Conservation (phyloP, 2,797 vertebrate genomes). For the Sphaeramia orbicularis region DNA sequence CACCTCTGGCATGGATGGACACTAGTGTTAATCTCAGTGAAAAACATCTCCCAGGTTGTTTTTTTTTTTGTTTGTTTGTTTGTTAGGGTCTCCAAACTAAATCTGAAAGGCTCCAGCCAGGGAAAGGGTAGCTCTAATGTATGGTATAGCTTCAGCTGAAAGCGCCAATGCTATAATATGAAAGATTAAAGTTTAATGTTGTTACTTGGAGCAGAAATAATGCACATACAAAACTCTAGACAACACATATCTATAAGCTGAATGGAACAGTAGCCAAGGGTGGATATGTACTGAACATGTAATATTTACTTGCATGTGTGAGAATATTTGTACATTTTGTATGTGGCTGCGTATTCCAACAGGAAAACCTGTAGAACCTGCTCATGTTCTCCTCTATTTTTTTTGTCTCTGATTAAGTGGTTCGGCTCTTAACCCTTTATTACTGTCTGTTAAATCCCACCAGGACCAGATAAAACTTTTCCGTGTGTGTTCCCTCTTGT, state of each 20-base stretch:
- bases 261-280: not conserved
- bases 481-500: constrained; percentile 2
- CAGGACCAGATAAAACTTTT: constrained; percentile 40
- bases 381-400: too few species aligned
- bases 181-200: not conserved
- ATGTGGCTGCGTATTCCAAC: too few species aligned
- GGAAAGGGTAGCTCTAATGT: not conserved
- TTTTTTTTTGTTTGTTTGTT: constrained; percentile 41
- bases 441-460: constrained; percentile 41
- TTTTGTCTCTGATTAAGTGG: not conserved
- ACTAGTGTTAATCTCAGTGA: constrained; percentile 52
- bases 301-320: not conserved
- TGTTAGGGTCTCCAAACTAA: constrained; percentile 23
- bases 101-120: constrained; percentile 8
- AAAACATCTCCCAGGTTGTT: constrained; percentile 45
- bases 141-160: constrained; percentile 1
- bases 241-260: too few species aligned
- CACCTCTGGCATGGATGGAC: constrained; percentile 53
- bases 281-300: not conserved
- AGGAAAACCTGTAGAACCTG: not conserved
- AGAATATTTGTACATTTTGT: not conserved
- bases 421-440: constrained; percentile 15
- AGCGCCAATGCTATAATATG: not conserved
- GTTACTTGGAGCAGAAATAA: too few species aligned
- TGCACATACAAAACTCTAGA: too few species aligned